A percentile compares a stretch with the other conserved stretches of the same genome.
phyloP scores from a whole-genome alignment of 2,888 invertebrate genomes.

The Dasypogon diadema region DNA sequence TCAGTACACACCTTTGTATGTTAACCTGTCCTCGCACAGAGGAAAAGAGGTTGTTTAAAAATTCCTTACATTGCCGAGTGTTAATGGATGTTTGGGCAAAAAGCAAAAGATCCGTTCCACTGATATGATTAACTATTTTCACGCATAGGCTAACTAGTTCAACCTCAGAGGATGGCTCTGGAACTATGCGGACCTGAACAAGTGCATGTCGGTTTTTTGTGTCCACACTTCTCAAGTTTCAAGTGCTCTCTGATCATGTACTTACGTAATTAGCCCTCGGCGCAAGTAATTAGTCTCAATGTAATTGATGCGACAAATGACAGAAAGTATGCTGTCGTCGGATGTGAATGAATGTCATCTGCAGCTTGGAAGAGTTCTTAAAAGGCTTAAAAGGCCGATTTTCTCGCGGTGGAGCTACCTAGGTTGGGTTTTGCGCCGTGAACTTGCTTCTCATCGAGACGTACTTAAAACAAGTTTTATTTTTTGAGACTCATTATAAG shows the following conservation, averaged over 20 bases:
- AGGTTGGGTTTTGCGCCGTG: slow-evolving; percentile 6
- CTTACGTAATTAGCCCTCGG: slow-evolving; percentile 44
- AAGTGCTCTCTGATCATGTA: slow-evolving; percentile 20
- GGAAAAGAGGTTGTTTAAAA: slow-evolving; percentile 2
- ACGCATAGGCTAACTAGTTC: slow-evolving; percentile 1
- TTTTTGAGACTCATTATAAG: background rate
- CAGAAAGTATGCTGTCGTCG: slow-evolving; percentile 29
- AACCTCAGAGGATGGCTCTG: background rate
- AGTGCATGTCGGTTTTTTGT: background rate
- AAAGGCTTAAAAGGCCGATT: slow-evolving; percentile 9
- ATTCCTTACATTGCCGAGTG: slow-evolving; percentile 7
- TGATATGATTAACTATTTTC: slow-evolving; percentile 16
- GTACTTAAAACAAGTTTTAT: slow-evolving; percentile 18
- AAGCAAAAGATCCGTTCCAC: slow-evolving; percentile 19
- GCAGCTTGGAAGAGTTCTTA: background rate
- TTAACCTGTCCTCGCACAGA: background rate
- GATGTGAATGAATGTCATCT: slow-evolving; percentile 33
- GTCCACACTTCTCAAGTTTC: background rate
- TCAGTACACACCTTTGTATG: slow-evolving; percentile 28
- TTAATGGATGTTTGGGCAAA: slow-evolving; percentile 3
- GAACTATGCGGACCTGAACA: background rate
- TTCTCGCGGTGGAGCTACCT: background rate
- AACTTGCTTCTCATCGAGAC: background rate
- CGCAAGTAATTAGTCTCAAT: slow-evolving; percentile 38
- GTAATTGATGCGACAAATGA: slow-evolving; percentile 45